Conservation (phyloP, 1,140 invertebrate species). For the Littorina saxatilis region DNA sequence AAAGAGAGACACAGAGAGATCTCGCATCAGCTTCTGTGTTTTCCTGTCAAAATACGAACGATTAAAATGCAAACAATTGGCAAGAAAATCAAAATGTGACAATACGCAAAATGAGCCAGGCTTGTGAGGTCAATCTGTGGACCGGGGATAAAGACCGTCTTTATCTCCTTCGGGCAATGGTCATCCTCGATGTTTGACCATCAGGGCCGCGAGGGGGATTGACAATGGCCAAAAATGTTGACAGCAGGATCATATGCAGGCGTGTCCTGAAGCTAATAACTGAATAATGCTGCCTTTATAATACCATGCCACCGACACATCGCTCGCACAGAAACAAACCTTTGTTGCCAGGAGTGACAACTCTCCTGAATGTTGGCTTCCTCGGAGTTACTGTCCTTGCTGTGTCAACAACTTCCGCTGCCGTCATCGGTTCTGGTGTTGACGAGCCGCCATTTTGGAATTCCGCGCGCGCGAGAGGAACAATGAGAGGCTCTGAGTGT, state of each 20-base stretch:
- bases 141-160: not conserved
- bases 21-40: not conserved
- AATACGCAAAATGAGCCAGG: no score
- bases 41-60: not conserved
- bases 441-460: slow-evolving; percentile 17
- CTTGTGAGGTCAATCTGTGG: no score
- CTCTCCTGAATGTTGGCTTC: not conserved
- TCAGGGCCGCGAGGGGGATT: not conserved
- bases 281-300: slow-evolving; percentile 2
- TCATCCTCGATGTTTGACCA: not conserved
- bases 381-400: not conserved
- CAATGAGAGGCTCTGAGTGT: not conserved
- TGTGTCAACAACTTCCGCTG: slow-evolving; percentile 1
- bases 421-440: slow-evolving; percentile 8
- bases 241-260: not conserved
- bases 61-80: no score
- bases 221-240: not conserved
- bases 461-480: not conserved
- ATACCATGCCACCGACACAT: not conserved
- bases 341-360: not conserved
- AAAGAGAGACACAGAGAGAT: not conserved
- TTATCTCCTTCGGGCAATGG: not conserved
- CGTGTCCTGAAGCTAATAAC: not conserved
- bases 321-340: not conserved
- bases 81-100: no score